Evolutionary conservation across 1,140 invertebrate genomes (phyloP), one percentile per base, ranked within the genome.

Genomic region (Drosophila ambigua): DNA sequence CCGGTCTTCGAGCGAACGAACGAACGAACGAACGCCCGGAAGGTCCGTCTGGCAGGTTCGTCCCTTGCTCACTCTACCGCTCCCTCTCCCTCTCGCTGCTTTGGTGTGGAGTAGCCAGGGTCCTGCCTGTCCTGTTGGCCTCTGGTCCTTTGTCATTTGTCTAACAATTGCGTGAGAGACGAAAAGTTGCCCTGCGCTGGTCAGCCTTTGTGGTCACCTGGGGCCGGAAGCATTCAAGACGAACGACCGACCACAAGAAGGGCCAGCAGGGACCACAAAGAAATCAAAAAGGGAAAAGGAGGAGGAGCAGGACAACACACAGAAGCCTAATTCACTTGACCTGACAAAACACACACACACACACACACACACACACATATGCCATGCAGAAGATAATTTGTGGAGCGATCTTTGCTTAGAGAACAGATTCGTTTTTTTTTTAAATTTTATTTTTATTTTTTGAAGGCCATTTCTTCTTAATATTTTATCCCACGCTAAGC

Each of bases 401-500:
- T 16, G 6, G 39, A 20, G 4, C 11, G 28, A 31, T 61, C 44
- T 24, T 28, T 65, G 77, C 61, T 77, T 84, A 87, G 79, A 81
- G 79, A 44, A 45, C 58, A 67, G 31, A 9, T 35, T 20, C 20
- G 20, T 20, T 20, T 20, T 20, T 20, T 20, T 1, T 20, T 16
- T n/a, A n/a, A n/a, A n/a, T n/a, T n/a, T n/a, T n/a, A n/a, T n/a
- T 16, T 2, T 28, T 11, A 4, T 49, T 13, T 39, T 57, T 49
- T 45, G 77, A 84, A 84, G 77, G 81, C 51, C 79, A 82, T 60
- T 60, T 26, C 16, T 24, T 46, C 44, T 20, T 28, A 15, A 16
- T 55, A 35, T 64, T 79, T 80, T 85, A 81, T 84, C 81, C 81
- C 81, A 84, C 81, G 81, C 81, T 84, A 84, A 84, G 68, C 81